Percentiles rank a stretch among this genome's conserved stretches.
phyloP scores from a whole-genome alignment of 2,113 vertebrate genomes.

The Canis aureus region DNA sequence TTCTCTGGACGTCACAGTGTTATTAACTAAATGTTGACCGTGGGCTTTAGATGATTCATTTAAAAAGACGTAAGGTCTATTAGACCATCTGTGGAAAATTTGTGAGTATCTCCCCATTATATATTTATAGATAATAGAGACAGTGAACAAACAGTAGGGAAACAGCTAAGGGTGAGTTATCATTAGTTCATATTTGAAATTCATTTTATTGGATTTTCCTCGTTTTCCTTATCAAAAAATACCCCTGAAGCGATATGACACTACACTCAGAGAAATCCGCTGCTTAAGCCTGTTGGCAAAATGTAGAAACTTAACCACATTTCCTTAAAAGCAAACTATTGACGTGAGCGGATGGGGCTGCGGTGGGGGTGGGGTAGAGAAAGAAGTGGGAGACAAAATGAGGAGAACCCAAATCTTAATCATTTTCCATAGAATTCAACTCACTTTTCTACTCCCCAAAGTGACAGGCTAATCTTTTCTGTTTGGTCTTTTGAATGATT shows the following conservation, averaged over 20 bases:
- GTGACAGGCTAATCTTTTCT: background rate
- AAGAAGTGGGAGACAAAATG: background rate
- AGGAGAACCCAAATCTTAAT: background rate
- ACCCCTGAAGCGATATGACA: background rate
- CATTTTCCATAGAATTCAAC: background rate
- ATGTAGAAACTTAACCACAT: background rate
- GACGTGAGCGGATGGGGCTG: background rate
- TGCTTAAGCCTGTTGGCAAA: background rate
- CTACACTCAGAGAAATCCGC: background rate
- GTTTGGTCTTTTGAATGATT: slow-evolving; percentile 17
- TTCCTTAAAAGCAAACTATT: background rate
- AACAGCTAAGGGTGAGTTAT: background rate
- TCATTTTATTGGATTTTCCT: slow-evolving; percentile 16
- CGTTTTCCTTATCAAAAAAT: background rate
- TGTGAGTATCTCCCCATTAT: background rate
- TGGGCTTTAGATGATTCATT: background rate
- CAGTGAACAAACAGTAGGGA: background rate
- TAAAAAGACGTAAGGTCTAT: background rate
- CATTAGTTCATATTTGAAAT: background rate
- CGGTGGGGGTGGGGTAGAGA: accelerated
- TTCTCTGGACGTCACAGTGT: background rate
- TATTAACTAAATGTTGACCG: background rate
- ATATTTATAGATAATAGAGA: slow-evolving; percentile 5
- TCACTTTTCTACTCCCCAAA: background rate
- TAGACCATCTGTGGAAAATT: background rate